Percentiles rank a stretch among this genome's conserved stretches.
Evolutionary conservation across 2,113 vertebrate species (phyloP).

Genomic region (Azemiops feae): DNA sequence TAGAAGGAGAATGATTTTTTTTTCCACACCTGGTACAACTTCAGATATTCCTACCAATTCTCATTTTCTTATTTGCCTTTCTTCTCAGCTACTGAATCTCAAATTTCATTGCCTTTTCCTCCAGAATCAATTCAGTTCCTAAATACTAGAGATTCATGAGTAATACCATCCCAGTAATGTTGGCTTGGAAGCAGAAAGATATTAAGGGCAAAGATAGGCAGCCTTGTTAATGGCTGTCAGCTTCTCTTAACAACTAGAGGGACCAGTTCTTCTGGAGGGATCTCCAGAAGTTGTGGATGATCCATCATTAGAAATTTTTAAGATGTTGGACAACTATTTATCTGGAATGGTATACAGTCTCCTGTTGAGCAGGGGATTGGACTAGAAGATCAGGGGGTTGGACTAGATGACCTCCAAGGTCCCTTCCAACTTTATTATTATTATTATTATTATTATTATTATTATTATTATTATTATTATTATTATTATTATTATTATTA

Average conservation of each 20-base stretch:
- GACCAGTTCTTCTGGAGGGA: background rate
- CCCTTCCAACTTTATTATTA: too few relatives aligned
- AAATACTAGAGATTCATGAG: background rate
- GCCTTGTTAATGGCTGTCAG: background rate
- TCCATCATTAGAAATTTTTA: too few relatives aligned
- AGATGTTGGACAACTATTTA: too few relatives aligned
- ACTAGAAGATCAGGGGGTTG: too few relatives aligned
- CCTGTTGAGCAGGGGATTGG: too few relatives aligned
- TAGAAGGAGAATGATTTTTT: background rate
- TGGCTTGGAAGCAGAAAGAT: background rate
- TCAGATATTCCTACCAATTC: background rate
- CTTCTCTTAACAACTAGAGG: background rate
- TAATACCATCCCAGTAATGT: background rate
- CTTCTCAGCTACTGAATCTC: background rate
- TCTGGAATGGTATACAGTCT: too few relatives aligned
- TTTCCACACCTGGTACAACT: background rate
- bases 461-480: too few relatives aligned
- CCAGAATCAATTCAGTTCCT: background rate
- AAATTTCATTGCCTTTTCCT: background rate
- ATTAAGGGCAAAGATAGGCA: background rate
- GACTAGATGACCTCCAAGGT: too few relatives aligned
- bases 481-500: too few relatives aligned
- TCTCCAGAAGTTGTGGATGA: too few relatives aligned
- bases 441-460: too few relatives aligned
- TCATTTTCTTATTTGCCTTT: background rate